Conservation (phyloP, 2,797 vertebrate genomes). For the Sebastes glaucus region DNA sequence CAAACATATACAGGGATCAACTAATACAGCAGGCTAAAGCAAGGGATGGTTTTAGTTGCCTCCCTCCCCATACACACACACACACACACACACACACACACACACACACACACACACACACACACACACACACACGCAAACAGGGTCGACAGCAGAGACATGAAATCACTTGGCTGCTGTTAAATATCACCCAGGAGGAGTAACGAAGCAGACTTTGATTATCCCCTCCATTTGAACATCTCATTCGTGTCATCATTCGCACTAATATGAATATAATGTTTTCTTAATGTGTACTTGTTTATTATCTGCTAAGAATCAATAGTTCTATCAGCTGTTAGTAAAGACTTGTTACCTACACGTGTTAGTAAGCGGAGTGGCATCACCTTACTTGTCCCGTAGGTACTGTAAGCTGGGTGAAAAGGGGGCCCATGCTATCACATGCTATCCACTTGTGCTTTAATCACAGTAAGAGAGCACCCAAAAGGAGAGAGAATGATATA, state of each 20-base stretch:
- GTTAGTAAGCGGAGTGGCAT: slow-evolving; percentile 60
- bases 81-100: slow-evolving; percentile 14
- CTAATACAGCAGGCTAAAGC: slow-evolving; percentile 58
- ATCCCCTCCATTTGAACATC: slow-evolving; percentile 7
- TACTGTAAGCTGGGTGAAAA: slow-evolving; percentile 48
- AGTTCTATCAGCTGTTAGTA: slow-evolving; percentile 44
- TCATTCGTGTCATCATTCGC: slow-evolving; percentile 28
- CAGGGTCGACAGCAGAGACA: slow-evolving; percentile 37
- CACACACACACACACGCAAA: not conserved
- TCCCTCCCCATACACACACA: not conserved
- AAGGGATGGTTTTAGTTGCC: slow-evolving; percentile 20
- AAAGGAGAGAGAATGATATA: slow-evolving; percentile 47
- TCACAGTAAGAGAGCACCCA: slow-evolving; percentile 71
- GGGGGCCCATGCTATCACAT: slow-evolving; percentile 75
- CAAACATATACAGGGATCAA: slow-evolving; percentile 49
- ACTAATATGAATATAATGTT: slow-evolving; percentile 12
- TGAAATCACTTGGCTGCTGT: slow-evolving; percentile 37
- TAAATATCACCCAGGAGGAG: slow-evolving; percentile 38
- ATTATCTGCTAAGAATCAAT: slow-evolving; percentile 45
- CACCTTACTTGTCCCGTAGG: slow-evolving; percentile 40
- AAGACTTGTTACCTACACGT: slow-evolving; percentile 58
- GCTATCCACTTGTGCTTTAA: slow-evolving; percentile 78
- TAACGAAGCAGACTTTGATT: slow-evolving; percentile 34
- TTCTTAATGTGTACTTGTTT: slow-evolving; percentile 11
- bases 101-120: not conserved